These are phyloP conservation scores for Drosophila colorata DNA, from an alignment of 2,888 invertebrate genomes.

Conservation along the genomic window DNA sequence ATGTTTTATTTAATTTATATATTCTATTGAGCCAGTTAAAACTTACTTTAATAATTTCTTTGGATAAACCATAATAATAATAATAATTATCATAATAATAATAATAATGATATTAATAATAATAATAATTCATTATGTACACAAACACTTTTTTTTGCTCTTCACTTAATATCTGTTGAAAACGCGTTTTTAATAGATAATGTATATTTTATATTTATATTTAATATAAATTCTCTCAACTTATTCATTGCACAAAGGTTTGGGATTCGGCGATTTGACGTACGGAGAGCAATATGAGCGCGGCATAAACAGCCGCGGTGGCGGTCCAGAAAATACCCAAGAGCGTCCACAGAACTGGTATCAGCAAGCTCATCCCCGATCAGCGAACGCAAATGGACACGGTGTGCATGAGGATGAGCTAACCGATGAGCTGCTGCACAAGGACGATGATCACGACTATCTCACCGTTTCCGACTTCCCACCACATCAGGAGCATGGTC, in stretches of 20 bases:
- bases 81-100: too few relatives aligned
- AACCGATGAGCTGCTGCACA: slow-evolving; percentile 62
- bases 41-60: too few relatives aligned
- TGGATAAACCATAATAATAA: too few relatives aligned
- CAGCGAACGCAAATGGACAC: slow-evolving; percentile 31
- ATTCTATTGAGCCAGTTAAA: too few relatives aligned
- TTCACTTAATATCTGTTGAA: too few relatives aligned
- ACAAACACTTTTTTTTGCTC: too few relatives aligned
- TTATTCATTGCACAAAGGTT: slow-evolving; percentile 24
- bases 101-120: too few relatives aligned
- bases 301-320: slow-evolving; percentile 28
- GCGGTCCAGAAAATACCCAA: slow-evolving; percentile 38
- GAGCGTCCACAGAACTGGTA: slow-evolving; percentile 60
- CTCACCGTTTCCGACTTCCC: slow-evolving; percentile 78
- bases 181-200: too few relatives aligned
- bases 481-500: slow-evolving; percentile 62
- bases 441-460: slow-evolving; percentile 61
- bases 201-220: too few relatives aligned
- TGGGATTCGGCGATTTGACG: slow-evolving; percentile 53
- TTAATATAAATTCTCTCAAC: too few relatives aligned
- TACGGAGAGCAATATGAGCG: slow-evolving; percentile 45
- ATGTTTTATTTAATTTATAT: neutral
- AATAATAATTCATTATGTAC: too few relatives aligned
- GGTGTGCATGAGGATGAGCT: slow-evolving; percentile 56
- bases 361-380: slow-evolving; percentile 38